These are phyloP conservation scores for Mizuhopecten yessoensis DNA, from an alignment of 1,140 invertebrate genomes.

Conservation along the genomic window DNA sequence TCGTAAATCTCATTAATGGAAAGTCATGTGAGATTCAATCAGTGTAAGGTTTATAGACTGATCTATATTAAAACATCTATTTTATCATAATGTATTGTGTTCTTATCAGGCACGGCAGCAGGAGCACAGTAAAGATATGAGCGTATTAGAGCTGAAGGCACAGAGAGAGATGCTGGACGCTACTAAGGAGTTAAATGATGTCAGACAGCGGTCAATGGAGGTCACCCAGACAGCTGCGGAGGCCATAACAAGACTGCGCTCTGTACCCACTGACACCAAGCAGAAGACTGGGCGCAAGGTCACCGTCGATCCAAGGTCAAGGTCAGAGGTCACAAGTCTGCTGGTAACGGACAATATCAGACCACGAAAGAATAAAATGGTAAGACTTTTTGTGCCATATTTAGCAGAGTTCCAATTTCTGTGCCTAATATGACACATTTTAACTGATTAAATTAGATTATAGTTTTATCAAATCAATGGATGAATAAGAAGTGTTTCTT, in stretches of 20 bases:
- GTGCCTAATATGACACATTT: no score
- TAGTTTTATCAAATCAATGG: no score
- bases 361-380: slow-evolving; percentile 50
- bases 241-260: slow-evolving; percentile 64
- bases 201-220: slow-evolving; percentile 66
- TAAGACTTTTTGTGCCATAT: background rate
- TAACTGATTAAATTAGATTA: no score
- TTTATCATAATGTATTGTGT: no score
- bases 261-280: slow-evolving; percentile 55
- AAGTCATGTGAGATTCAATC: no score
- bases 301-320: background rate
- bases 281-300: slow-evolving; percentile 64
- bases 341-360: slow-evolving; percentile 59
- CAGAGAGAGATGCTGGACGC: slow-evolving; percentile 74
- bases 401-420: no score
- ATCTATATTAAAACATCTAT: no score
- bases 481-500: no score
- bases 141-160: slow-evolving; percentile 73
- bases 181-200: slow-evolving; percentile 69
- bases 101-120: slow-evolving; percentile 75
- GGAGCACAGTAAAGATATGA: slow-evolving; percentile 76
- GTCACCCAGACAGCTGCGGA: slow-evolving; percentile 68
- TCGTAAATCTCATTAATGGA: no score
- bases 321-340: slow-evolving; percentile 16
- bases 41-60: no score